phyloP scores from a whole-genome alignment of 2,888 invertebrate genomes.

The Lasioglossum pauxillum region DNA sequence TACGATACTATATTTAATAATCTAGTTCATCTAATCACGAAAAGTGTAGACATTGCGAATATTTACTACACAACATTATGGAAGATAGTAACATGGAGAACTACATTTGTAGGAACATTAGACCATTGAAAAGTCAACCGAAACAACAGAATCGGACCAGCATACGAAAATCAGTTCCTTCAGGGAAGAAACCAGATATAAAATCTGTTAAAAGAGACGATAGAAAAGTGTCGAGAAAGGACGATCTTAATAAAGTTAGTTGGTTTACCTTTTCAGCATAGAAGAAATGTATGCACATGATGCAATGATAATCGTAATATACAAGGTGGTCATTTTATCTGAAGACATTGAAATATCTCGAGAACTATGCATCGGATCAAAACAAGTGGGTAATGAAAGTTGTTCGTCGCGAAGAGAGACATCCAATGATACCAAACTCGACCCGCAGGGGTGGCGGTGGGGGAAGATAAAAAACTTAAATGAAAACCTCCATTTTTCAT shows the following conservation, averaged over 20 bases:
- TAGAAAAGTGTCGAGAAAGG: conserved; percentile 85
- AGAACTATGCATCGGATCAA: too few relatives aligned
- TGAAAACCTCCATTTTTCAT: too few relatives aligned
- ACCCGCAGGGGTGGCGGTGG: too few relatives aligned
- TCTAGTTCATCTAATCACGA: too few relatives aligned
- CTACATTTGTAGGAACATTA: conserved; percentile 76
- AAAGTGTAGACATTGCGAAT: neutral
- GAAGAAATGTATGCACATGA: neutral
- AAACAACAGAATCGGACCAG: conserved; percentile 80
- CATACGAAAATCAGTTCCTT: conserved; percentile 79
- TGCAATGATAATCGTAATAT: conserved; percentile 5
- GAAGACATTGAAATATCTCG: too few relatives aligned
- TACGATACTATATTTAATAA: neutral
- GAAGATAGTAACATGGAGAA: conserved; percentile 14
- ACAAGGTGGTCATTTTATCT: too few relatives aligned
- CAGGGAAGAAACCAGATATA: conserved; percentile 82
- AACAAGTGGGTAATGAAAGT: too few relatives aligned
- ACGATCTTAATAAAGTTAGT: conserved; percentile 79
- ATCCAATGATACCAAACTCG: too few relatives aligned
- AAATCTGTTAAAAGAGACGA: conserved; percentile 82
- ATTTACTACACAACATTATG: neutral
- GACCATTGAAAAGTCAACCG: conserved; percentile 79
- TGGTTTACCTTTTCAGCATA: conserved; percentile 27
- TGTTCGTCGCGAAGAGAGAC: too few relatives aligned
- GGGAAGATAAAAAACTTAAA: too few relatives aligned